phyloP scores from a whole-genome alignment of 2,888 invertebrate genomes.

The Timema podura region DNA sequence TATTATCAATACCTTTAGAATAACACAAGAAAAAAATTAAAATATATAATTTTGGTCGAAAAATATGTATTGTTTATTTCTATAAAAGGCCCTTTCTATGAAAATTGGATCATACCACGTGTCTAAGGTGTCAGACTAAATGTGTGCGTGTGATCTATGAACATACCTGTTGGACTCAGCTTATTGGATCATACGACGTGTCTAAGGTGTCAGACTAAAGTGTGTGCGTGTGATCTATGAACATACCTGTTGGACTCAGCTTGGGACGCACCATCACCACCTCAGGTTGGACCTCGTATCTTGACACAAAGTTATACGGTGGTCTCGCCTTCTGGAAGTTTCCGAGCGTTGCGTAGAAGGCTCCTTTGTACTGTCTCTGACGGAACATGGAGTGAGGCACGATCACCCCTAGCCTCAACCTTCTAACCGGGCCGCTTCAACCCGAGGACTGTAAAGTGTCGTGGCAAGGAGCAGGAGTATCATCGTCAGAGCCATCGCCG shows the following conservation, averaged over 20 bases:
- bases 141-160: too few species aligned
- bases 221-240: background rate
- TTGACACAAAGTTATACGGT: background rate
- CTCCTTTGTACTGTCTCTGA: background rate
- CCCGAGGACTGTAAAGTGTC: too few species aligned
- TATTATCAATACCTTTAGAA: too few species aligned
- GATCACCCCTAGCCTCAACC: background rate
- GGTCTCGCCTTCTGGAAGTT: constrained; percentile 2
- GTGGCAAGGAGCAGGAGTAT: too few species aligned
- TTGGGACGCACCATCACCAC: constrained; percentile 12
- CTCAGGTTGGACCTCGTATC: constrained; percentile 5
- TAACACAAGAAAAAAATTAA: too few species aligned
- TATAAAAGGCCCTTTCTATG: too few species aligned
- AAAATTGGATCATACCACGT: too few species aligned
- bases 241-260: constrained; percentile 1
- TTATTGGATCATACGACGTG: background rate
- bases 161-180: constrained; percentile 5
- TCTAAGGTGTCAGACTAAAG: too few species aligned
- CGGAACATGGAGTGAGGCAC: constrained; percentile 16
- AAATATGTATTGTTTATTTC: too few species aligned
- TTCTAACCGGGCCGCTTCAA: background rate
- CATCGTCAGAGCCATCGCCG: too few species aligned
- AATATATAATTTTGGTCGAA: too few species aligned
- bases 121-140: too few species aligned
- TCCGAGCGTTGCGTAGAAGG: background rate